Evolutionary conservation across 2,797 vertebrate genomes (phyloP), one percentile per base, ranked within the genome.

Genomic region (Amniataba percoides): DNA sequence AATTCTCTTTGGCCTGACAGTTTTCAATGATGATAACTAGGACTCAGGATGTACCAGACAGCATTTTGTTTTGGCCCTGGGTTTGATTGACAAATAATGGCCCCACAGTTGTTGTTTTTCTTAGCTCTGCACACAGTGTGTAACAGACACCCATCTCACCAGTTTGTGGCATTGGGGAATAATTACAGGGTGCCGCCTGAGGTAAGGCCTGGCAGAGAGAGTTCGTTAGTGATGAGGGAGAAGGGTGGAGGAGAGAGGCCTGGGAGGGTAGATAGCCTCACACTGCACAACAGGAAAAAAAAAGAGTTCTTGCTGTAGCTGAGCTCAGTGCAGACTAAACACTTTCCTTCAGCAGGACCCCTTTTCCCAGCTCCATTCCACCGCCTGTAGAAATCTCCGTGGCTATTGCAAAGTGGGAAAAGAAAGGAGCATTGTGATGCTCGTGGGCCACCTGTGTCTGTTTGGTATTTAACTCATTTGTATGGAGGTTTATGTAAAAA

Each of bases 81-180:
- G 86, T 95, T 95, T 95, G 95, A 95, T 94, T 95, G 95, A 95
- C 95, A 95, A 94, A 95, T 95, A 95, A 95, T 94, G 92, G 93
- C 93, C 94, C 90, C 78, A 88, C 84, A 91, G 91, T 93, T 92
- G 91, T 92, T 93, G 87, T 91, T 93, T 94, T 93, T 92, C 86
- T 83, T 70, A 85, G 87, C 86, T 84, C 53, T 68, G 86, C 93
- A 91, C 91, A 88, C 81, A 85, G 85, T 83, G 88, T 91, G 89
- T 90, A 95, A 94, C 89, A 81, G 94, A 94, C 93, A 95, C 93
- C 91, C 89, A 85, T 94, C 92, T 92, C 92, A 90, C 94, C 84
- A 86, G 92, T 90, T 88, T 89, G 89, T 91, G 92, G 90, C 94
- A 92, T 87, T 88, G 89, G 94, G 94, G 94, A 95, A 94, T 95